Evolutionary conservation across 1,140 invertebrate species (phyloP), one percentile per base, ranked within the genome.

Genomic region (Hyles euphorbiae): DNA sequence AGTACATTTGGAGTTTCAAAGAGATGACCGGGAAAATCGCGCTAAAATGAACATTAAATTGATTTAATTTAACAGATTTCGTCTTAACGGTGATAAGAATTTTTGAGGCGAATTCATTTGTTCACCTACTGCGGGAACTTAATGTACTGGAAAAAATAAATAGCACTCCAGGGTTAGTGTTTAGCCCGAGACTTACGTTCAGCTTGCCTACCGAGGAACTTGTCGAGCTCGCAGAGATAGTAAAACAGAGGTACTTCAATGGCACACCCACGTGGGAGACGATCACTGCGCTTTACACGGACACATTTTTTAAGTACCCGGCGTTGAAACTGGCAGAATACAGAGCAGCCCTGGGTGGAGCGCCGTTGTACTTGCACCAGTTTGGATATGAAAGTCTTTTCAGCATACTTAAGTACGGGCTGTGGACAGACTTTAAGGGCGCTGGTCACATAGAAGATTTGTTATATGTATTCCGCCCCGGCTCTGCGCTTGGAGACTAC

Each of bases 121-220:
- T n/a, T n/a, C n/a, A n/a, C n/a, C n/a, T n/a, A n/a, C n/a, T n/a
- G n/a, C n/a, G n/a, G n/a, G n/a, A n/a, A n/a, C n/a, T n/a, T n/a
- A n/a, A n/a, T n/a, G n/a, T n/a, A n/a, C 34, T 79, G 11, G 48
- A 36, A 0, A 63, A 58, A 1, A 53, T 81, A 12, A 58, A 75
- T 52, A 57, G 60, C 2, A 77, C 73, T 43, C 53, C 61, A 8
- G 11, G 11, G n/a, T 9, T 53, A 3, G 32, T 59, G 32, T 40
- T 64, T n/a, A 12, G 46, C 1, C 40, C 34, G 8, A 33, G 57
- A 5, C 12, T 59, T 12, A 5, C 52, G 33, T 51, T 43, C 46
- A 8, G 3, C 4, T 33, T 50, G 12, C 9, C 34, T 12, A 8
- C 45, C 4, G 44, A 59, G 22, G 53, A 59, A n/a, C 40, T 40